A percentile compares a stretch with the other conserved stretches of the same genome.
Evolutionary conservation across 2,888 invertebrate genomes (phyloP).

Genomic region (Biston stratarius): DNA sequence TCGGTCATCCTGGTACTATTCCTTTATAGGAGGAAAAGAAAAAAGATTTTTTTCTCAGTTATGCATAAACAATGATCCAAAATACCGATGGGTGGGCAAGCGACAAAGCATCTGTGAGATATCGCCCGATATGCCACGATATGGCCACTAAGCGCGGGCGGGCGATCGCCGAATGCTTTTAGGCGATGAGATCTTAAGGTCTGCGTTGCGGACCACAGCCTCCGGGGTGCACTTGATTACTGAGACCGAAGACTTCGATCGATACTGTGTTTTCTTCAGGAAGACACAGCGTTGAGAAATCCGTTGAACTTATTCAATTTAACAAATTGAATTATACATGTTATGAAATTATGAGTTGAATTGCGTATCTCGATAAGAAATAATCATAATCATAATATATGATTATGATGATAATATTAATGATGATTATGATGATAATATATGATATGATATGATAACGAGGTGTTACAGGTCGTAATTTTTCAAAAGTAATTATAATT

Average conservation of each 20-base stretch:
- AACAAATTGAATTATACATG: too few relatives aligned
- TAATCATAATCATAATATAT: too few relatives aligned
- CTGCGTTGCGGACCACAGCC: conserved; percentile 32
- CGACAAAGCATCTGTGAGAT: conserved; percentile 22
- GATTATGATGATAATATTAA: too few relatives aligned
- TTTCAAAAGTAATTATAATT: too few relatives aligned
- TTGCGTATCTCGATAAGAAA: too few relatives aligned
- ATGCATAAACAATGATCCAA: conserved; percentile 22
- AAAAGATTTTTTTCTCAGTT: background rate
- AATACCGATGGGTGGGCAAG: conserved; percentile 11
- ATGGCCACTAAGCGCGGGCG: conserved; percentile 28
- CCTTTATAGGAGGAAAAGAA: background rate
- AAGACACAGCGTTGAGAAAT: background rate
- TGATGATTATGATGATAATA: too few relatives aligned
- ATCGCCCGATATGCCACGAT: conserved; percentile 1
- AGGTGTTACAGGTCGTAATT: too few relatives aligned
- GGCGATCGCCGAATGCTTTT: conserved; percentile 72
- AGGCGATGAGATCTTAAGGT: conserved; percentile 63
- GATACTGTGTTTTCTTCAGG: conserved; percentile 11
- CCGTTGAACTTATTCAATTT: background rate
- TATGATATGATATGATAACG: too few relatives aligned
- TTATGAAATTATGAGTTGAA: too few relatives aligned
- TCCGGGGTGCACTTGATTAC: conserved; percentile 41
- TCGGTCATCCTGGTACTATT: too few relatives aligned
- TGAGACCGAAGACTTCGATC: conserved; percentile 7